Base-by-base conservation (phyloP, 2,888 invertebrate species). In the Hyalella azteca region DNA sequence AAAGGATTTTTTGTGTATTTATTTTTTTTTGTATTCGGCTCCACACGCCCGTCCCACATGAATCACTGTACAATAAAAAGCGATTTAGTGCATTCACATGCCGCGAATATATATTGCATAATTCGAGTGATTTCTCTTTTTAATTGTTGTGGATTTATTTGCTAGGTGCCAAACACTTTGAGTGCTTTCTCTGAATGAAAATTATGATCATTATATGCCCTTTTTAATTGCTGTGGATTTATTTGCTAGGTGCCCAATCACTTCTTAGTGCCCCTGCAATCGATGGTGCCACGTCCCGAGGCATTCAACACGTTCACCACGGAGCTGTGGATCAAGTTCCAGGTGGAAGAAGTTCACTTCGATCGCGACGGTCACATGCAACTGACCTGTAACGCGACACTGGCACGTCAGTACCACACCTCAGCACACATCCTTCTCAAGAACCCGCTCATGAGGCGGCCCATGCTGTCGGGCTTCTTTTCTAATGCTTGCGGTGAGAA, bases 351-450 rank as follows among this genome's bases (percentile, higher is more conserved):
- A 7, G 60, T 19, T 0, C 59, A 54, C 11, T 78, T 78, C 22
- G 78, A 78, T 66, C 22, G 45, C 9, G 54, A 60, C 19, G 78
- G 78, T 5, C 60, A 60, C 45, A 32, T 40, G 1, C 60, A 60
- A 22, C 66, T 78, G 19, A 78, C 60, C 3, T 78, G 78, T 36
- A 78, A 78, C 66, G 78, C 78, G 7, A 78, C 60, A 13, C 78
- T 78, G 3, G 78, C 60, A 3, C 60, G 29, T 15, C 48, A 54
- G 29, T 78, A 78, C 60, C 66, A 75, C 22, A 78, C 60, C 29
- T 45, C 54, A 9, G 59, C 78, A 15, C 48, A 59, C 60, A 45
- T 78, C 3, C 45, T 78, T 9, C 45, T 78, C n/a, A n/a, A 40
- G 41, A 78, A 78, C 22, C 66, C 78, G 7, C 45, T 66, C 26